Evolutionary conservation across 2,113 vertebrate species (phyloP).

Genomic region (Thalassarche chlororhynchos): DNA sequence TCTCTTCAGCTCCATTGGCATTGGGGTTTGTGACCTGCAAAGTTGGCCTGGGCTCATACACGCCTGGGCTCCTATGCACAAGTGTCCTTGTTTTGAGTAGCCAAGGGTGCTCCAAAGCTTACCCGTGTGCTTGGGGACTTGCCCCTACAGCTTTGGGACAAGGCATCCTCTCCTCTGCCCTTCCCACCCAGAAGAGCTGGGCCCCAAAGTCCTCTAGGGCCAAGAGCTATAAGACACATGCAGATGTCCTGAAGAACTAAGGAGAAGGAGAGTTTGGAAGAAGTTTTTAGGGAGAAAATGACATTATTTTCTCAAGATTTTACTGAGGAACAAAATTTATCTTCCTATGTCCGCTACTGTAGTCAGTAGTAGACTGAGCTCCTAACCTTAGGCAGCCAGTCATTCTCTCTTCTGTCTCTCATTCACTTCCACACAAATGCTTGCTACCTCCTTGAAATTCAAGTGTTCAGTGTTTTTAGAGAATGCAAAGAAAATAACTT

Average conservation of each 20-base stretch:
- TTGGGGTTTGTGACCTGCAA: not conserved
- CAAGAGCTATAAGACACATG: not conserved
- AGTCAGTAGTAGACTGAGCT: not conserved
- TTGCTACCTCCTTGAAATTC: not conserved
- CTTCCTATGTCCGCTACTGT: not conserved
- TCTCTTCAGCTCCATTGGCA: not conserved
- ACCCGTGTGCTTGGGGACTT: no score
- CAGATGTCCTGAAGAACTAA: not conserved
- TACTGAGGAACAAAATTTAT: not conserved
- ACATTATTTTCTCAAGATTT: not conserved
- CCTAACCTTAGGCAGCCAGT: not conserved
- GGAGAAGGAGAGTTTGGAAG: not conserved
- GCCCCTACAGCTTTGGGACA: not conserved
- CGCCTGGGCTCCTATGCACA: not conserved
- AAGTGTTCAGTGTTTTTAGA: not conserved
- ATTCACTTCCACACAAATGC: not conserved
- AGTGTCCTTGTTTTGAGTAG: not conserved
- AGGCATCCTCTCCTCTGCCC: not conserved
- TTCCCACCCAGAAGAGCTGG: not conserved
- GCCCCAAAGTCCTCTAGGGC: not conserved
- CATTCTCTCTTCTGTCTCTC: not conserved
- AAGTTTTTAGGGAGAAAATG: not conserved
- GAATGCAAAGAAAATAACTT: not conserved
- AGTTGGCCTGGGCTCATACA: not conserved
- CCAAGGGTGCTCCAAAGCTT: not conserved